phyloP scores from a whole-genome alignment of 2,797 vertebrate genomes.

The Bovichtus diacanthus region DNA sequence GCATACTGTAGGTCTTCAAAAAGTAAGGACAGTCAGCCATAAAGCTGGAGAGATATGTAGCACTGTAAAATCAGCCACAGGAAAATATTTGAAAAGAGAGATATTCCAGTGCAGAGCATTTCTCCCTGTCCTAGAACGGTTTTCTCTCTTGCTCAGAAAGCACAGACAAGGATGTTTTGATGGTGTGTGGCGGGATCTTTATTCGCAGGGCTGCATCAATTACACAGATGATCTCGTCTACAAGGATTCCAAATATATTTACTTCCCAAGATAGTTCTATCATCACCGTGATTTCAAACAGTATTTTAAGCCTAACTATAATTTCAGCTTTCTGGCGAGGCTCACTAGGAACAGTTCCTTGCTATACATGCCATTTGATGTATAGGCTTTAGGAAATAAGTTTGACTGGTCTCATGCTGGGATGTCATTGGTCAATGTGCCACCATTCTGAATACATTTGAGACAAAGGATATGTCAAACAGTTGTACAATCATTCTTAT shows the following conservation, averaged over 20 bases:
- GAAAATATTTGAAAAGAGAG: slow-evolving; percentile 15
- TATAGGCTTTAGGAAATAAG: background rate
- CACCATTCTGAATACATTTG: background rate
- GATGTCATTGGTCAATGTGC: background rate
- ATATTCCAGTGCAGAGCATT: background rate
- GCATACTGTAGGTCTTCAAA: slow-evolving; percentile 62
- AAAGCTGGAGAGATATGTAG: slow-evolving; percentile 56
- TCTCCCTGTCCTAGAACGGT: background rate
- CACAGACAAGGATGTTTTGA: background rate
- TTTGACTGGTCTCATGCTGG: background rate
- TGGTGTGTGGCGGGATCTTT: background rate
- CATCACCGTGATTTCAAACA: background rate
- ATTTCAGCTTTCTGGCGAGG: background rate
- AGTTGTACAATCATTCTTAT: background rate
- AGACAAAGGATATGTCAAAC: background rate
- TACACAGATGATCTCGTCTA: background rate
- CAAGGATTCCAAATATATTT: background rate
- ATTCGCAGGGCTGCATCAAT: background rate
- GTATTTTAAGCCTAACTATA: background rate
- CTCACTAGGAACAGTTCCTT: background rate
- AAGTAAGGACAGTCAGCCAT: slow-evolving; percentile 54
- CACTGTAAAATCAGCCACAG: slow-evolving; percentile 34
- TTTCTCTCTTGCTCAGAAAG: background rate
- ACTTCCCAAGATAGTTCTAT: background rate
- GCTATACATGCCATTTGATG: background rate